A percentile compares a stretch with the other conserved stretches of the same genome.
phyloP scores from a whole-genome alignment of 2,113 vertebrate species.

The Otis tarda region DNA sequence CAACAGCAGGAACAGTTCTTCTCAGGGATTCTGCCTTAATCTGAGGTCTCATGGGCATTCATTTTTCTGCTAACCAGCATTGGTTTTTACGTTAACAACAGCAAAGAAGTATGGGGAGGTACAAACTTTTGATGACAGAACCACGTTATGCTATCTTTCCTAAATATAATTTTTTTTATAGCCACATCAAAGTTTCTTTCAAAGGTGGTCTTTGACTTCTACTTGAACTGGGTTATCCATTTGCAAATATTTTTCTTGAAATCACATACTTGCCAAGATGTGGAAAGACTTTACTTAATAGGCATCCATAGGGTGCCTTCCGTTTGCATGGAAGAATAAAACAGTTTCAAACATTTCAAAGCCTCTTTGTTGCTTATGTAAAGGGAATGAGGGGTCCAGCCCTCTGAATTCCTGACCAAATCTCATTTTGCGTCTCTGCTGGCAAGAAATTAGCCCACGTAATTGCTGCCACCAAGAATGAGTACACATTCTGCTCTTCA shows the following conservation, averaged over 20 bases:
- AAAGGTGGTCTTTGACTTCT: constrained; percentile 55
- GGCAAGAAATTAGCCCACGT: constrained; percentile 9
- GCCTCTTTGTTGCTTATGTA: constrained; percentile 36
- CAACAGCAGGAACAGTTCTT: not conserved
- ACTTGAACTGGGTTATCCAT: constrained; percentile 47
- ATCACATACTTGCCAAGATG: constrained; percentile 42
- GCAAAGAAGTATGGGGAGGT: not conserved
- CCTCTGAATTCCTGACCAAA: not conserved
- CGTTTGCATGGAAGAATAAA: constrained; percentile 39
- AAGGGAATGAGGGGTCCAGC: constrained; percentile 23
- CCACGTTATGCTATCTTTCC: not conserved
- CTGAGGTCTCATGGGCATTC: not conserved
- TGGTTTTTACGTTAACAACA: not conserved
- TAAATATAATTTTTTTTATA: constrained; percentile 19
- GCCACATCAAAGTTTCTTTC: constrained; percentile 41
- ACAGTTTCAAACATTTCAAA: constrained; percentile 40
- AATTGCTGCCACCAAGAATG: not conserved
- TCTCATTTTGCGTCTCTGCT: constrained; percentile 52
- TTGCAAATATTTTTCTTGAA: constrained; percentile 68
- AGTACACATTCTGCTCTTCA: not conserved
- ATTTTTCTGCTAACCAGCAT: not conserved
- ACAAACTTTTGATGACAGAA: constrained; percentile 2
- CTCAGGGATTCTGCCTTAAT: not conserved
- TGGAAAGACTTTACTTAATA: constrained; percentile 44
- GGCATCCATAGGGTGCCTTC: constrained; percentile 56